A percentile compares a stretch with the other conserved stretches of the same genome.
Evolutionary conservation across 2,888 invertebrate species (phyloP).

Genomic region (Bhutanitis thaidina): DNA sequence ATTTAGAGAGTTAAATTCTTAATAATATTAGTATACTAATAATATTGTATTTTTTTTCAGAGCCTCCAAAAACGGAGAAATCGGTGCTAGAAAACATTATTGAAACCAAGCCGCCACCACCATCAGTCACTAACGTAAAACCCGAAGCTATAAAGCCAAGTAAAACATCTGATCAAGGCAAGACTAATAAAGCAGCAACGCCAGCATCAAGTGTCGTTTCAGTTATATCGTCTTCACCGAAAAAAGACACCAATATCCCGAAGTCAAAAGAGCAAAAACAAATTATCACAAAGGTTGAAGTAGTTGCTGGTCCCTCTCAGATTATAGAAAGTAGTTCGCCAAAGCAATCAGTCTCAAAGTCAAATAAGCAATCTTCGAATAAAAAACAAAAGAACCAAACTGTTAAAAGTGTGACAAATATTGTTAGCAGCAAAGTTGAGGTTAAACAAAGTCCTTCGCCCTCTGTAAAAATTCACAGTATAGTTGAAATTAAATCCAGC

Average conservation of each 20-base stretch:
- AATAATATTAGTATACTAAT: too few relatives aligned
- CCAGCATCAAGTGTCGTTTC: constrained; percentile 63
- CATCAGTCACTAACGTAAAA: constrained; percentile 54
- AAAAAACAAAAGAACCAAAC: constrained; percentile 55
- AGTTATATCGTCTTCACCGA: constrained; percentile 58
- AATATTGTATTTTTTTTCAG: constrained; percentile 40
- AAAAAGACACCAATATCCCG: constrained; percentile 64
- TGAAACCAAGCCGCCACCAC: constrained; percentile 69
- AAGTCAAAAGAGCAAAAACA: constrained; percentile 73
- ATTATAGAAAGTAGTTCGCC: constrained; percentile 56
- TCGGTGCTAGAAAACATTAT: constrained; percentile 69
- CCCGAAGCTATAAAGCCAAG: constrained; percentile 71
- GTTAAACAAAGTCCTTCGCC: constrained; percentile 60
- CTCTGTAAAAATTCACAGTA: constrained; percentile 71
- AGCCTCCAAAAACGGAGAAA: constrained; percentile 66
- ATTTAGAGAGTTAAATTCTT: too few relatives aligned
- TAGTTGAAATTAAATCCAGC: constrained; percentile 77
- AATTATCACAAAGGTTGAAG: constrained; percentile 77
- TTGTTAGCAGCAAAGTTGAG: constrained; percentile 72
- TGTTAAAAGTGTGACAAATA: constrained; percentile 58
- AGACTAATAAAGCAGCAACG: constrained; percentile 57
- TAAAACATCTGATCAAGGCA: constrained; percentile 60
- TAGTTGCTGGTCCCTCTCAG: constrained; percentile 76
- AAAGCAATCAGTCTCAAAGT: constrained; percentile 47
- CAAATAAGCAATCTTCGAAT: constrained; percentile 47